Evolutionary conservation across 2,797 vertebrate genomes (phyloP).

Genomic region (Protonibea diacanthus): DNA sequence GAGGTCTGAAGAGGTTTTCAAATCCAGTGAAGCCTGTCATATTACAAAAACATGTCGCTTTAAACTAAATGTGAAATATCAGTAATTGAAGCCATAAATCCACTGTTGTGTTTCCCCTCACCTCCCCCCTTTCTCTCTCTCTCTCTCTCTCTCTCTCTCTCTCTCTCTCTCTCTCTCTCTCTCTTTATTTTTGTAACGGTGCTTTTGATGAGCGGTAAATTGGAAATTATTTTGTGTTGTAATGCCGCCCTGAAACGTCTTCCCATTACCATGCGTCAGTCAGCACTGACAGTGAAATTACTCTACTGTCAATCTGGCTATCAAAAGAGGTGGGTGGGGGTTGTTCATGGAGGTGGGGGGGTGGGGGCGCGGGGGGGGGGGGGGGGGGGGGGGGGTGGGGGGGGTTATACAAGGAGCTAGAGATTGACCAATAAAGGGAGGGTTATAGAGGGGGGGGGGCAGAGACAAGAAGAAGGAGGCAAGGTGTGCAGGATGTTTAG

Average conservation of each 20-base stretch:
- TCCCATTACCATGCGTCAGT: constrained; percentile 92
- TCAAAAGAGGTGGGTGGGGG: constrained; percentile 79
- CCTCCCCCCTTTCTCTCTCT: constrained; percentile 45
- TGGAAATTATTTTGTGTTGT: constrained; percentile 93
- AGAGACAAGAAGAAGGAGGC: constrained; percentile 43
- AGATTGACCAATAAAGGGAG: constrained; percentile 89
- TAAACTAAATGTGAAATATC: constrained; percentile 97
- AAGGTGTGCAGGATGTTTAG: constrained; percentile 43
- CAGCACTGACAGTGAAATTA: constrained; percentile 90
- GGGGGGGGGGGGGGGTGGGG: background rate
- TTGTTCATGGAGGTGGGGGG: constrained; percentile 39
- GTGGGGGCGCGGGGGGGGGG: background rate
- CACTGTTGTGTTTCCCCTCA: constrained; percentile 84
- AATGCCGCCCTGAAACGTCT: constrained; percentile 89
- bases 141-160: constrained; percentile 52
- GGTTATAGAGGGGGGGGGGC: constrained; percentile 30
- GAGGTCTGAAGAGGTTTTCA: constrained; percentile 90
- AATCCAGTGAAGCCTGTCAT: constrained; percentile 93
- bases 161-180: constrained; percentile 51
- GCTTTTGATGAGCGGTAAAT: constrained; percentile 95
- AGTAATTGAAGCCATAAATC: constrained; percentile 95
- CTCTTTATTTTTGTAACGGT: constrained; percentile 71
- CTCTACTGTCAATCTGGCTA: constrained; percentile 90
- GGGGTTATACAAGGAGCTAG: constrained; percentile 66
- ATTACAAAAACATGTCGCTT: constrained; percentile 95